These are phyloP conservation scores for Tenthredo notha DNA, from an alignment of 2,888 invertebrate genomes.

Conservation along the genomic window DNA sequence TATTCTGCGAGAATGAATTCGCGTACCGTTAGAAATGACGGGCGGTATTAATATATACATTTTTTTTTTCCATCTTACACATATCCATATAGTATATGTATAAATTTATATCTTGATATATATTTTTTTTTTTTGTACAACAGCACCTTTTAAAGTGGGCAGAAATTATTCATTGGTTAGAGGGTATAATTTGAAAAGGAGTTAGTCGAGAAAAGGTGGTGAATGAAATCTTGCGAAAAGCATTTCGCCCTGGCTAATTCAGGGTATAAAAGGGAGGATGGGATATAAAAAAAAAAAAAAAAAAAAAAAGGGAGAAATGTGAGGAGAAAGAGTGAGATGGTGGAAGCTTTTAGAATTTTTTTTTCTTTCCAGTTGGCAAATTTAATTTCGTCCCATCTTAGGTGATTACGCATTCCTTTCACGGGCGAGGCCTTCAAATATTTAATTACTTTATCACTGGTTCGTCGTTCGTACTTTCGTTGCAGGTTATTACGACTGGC, in stretches of 20 bases:
- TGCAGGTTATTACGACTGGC: background rate
- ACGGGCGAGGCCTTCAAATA: constrained; percentile 32
- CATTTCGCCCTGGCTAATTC: constrained; percentile 27
- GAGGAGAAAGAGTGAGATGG: background rate
- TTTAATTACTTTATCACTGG: constrained; percentile 38
- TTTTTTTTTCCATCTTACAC: background rate
- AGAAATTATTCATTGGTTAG: background rate
- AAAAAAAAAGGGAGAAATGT: background rate
- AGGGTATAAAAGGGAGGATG: background rate
- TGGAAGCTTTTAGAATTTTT: constrained; percentile 32
- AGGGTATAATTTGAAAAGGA: background rate
- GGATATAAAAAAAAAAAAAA: background rate
- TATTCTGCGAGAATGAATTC: constrained; percentile 32
- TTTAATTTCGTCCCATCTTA: constrained; percentile 33
- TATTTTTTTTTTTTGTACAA: background rate
- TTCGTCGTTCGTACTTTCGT: background rate
- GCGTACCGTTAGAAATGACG: background rate
- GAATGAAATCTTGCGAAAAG: constrained; percentile 21
- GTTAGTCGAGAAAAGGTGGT: background rate
- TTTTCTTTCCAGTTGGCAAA: constrained; percentile 36
- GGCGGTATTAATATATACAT: background rate
- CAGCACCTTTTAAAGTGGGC: background rate
- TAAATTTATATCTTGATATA: background rate
- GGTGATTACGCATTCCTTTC: constrained; percentile 37
- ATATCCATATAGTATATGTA: background rate